Conservation (phyloP, 2,888 invertebrate genomes). For the Drosophila niveifrons region DNA sequence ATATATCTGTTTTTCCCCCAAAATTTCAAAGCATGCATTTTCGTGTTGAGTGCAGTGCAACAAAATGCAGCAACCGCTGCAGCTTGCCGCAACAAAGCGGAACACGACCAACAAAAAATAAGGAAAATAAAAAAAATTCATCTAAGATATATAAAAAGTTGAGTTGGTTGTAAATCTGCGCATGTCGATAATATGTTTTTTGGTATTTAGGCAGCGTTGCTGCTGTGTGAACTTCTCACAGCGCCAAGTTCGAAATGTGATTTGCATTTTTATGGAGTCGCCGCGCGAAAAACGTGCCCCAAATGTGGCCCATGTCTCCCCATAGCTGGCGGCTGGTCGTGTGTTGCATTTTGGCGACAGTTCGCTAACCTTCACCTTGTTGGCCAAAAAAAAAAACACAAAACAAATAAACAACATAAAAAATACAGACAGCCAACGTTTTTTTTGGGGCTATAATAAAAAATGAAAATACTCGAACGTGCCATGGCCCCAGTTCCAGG, state of each 20-base stretch:
- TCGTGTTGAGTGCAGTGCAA: constrained; percentile 9
- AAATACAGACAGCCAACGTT: constrained; percentile 11
- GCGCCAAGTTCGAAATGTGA: constrained; percentile 40
- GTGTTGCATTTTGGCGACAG: constrained; percentile 56
- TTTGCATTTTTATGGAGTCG: constrained; percentile 55
- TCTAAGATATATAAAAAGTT: not conserved
- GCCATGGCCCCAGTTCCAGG: constrained; percentile 61
- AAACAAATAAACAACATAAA: constrained; percentile 16
- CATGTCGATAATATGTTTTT: constrained; percentile 12
- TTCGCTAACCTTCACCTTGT: constrained; percentile 74
- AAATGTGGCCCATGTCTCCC: constrained; percentile 12
- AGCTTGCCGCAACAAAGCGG: constrained; percentile 29
- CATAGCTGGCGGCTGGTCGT: constrained; percentile 21
- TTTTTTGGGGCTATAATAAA: constrained; percentile 6
- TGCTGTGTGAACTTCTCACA: constrained; percentile 34
- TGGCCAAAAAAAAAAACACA: constrained; percentile 66
- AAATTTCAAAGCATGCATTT: not conserved
- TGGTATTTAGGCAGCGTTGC: constrained; percentile 32
- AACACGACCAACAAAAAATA: constrained; percentile 26
- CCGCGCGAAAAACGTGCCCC: constrained; percentile 14
- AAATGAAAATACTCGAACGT: constrained; percentile 38
- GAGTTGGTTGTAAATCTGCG: not conserved
- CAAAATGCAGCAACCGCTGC: constrained; percentile 14
- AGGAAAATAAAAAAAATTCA: not conserved
- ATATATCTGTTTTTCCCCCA: too few species aligned